These are phyloP conservation scores for Corythaeola cristata DNA, from an alignment of 2,113 vertebrate genomes.

Conservation along the genomic window DNA sequence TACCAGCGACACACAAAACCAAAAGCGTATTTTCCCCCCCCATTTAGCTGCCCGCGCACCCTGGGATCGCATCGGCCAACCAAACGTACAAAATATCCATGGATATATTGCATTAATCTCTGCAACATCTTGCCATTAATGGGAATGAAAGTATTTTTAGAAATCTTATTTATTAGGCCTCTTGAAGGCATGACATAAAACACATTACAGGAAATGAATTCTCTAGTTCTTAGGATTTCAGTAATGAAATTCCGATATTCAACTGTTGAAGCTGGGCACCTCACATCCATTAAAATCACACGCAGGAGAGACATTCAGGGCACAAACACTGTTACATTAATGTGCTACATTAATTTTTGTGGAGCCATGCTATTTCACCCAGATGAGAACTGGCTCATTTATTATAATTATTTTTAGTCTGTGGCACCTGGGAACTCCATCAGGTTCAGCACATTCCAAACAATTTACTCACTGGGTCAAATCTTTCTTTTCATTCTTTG, in stretches of 20 bases:
- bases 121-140: not conserved
- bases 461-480: not conserved
- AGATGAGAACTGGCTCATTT: not conserved
- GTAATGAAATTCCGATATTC: slow-evolving; percentile 15
- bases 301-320: not conserved
- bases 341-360: not conserved
- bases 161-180: not conserved
- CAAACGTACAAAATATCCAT: not conserved
- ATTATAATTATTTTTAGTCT: not conserved
- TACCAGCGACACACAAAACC: not conserved
- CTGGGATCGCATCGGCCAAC: not conserved
- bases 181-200: not conserved
- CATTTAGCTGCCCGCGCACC: not conserved
- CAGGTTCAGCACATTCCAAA: not conserved
- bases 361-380: not conserved
- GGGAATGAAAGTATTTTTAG: not conserved
- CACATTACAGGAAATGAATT: not conserved
- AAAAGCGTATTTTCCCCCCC: not conserved
- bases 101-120: not conserved
- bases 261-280: not conserved
- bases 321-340: not conserved
- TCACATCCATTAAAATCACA: not conserved
- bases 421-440: not conserved
- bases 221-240: not conserved
- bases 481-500: not conserved